These are phyloP conservation scores for Drosophila gaucha DNA, from an alignment of 2,888 invertebrate species.

Conservation along the genomic window DNA sequence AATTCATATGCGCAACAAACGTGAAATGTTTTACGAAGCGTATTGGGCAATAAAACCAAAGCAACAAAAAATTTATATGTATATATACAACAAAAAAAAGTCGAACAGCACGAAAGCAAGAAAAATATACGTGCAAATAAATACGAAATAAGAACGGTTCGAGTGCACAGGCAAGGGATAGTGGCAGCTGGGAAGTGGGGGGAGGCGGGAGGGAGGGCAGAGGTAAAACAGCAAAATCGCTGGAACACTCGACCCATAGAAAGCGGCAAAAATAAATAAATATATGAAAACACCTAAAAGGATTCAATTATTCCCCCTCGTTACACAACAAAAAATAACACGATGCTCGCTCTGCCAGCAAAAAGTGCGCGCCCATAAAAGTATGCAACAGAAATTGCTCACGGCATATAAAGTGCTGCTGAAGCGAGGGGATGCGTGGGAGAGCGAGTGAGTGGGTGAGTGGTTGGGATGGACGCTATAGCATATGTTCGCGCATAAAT, in stretches of 20 bases:
- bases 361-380: constrained; percentile 70
- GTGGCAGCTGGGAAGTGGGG: neutral
- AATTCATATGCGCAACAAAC: constrained; percentile 80
- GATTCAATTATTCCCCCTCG: constrained; percentile 80
- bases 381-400: constrained; percentile 79
- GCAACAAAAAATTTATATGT: constrained; percentile 10
- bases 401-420: constrained; percentile 73
- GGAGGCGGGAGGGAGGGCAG: neutral
- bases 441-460: neutral
- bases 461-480: constrained; percentile 12
- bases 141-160: constrained; percentile 40
- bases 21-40: constrained; percentile 80
- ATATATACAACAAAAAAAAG: constrained; percentile 39
- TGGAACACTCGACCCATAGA: constrained; percentile 61
- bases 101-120: constrained; percentile 58
- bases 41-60: constrained; percentile 74
- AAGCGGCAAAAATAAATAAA: constrained; percentile 59
- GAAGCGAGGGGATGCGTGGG: neutral
- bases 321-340: constrained; percentile 72
- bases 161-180: neutral
- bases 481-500: constrained; percentile 75
- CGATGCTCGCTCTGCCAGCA: constrained; percentile 31
- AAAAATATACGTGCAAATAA: constrained; percentile 60
- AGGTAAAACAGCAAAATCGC: constrained; percentile 38
- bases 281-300: constrained; percentile 80